Conservation (phyloP, 2,797 vertebrate genomes). For the Anguilla anguilla region DNA sequence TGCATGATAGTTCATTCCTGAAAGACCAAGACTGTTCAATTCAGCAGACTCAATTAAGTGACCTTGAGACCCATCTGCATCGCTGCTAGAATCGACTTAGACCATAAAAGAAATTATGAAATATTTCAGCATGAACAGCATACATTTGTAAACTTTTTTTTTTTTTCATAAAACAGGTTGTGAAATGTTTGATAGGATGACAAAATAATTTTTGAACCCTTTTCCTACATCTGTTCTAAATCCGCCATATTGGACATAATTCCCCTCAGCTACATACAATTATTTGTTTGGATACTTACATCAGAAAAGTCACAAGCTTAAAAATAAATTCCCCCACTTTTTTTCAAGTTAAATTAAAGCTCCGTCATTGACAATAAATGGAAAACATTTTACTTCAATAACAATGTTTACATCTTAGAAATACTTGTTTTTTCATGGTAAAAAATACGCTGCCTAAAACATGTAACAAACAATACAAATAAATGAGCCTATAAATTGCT, state of each 20-base stretch:
- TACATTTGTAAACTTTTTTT: background rate
- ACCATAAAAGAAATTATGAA: background rate
- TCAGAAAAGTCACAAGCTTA: background rate
- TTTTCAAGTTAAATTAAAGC: conserved; percentile 10
- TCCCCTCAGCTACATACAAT: background rate
- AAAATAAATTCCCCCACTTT: background rate
- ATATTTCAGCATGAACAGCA: background rate
- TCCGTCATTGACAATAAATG: background rate
- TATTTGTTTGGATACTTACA: background rate
- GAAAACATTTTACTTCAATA: conserved; percentile 12
- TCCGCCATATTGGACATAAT: background rate
- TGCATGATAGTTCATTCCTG: background rate
- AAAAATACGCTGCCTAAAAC: conserved; percentile 21
- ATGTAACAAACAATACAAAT: conserved; percentile 14
- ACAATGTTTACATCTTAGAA: conserved; percentile 14
- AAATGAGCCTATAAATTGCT: conserved; percentile 17
- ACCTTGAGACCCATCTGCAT: background rate
- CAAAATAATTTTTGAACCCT: background rate
- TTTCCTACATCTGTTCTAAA: background rate
- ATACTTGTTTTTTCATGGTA: conserved; percentile 9
- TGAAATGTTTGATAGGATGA: background rate
- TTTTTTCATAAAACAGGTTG: background rate
- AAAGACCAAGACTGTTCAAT: background rate
- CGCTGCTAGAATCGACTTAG: background rate
- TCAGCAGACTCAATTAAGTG: background rate